Evolutionary conservation across 1,140 invertebrate genomes (phyloP).

Genomic region (Drosophila bocqueti): DNA sequence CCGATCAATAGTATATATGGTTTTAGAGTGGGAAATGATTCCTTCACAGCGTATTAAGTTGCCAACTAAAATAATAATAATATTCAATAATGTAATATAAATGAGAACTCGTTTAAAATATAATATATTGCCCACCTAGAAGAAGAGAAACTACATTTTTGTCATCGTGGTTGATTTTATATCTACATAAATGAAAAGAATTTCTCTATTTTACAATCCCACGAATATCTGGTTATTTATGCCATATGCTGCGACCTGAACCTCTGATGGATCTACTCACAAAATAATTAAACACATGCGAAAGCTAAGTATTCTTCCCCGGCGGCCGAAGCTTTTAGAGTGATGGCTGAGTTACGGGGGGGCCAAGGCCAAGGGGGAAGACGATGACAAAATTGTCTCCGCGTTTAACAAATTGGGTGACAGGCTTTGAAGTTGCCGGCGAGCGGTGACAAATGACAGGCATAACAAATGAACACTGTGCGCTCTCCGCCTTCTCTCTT

Average conservation of each 20-base stretch:
- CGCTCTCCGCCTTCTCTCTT: constrained; percentile 39
- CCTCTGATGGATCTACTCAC: constrained; percentile 25
- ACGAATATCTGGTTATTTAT: neutral
- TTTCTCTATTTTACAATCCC: neutral
- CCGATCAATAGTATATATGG: too few species aligned
- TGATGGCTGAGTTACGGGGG: constrained; percentile 7
- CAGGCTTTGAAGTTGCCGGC: constrained; percentile 78
- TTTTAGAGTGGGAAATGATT: too few species aligned
- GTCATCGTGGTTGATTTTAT: too few species aligned
- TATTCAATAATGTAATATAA: too few species aligned
- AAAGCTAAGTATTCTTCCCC: constrained; percentile 58
- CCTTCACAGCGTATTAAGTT: too few species aligned
- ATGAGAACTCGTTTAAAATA: too few species aligned
- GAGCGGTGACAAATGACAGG: constrained; percentile 78
- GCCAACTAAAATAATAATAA: too few species aligned
- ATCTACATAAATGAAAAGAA: too few species aligned
- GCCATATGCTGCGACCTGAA: neutral
- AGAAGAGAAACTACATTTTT: too few species aligned
- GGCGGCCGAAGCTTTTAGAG: constrained; percentile 26
- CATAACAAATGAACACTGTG: constrained; percentile 83
- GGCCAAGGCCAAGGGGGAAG: constrained; percentile 14
- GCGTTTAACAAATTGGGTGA: constrained; percentile 83
- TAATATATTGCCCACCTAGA: too few species aligned
- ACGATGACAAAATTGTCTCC: constrained; percentile 65
- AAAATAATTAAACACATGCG: constrained; percentile 72